Evolutionary conservation across 2,797 vertebrate genomes (phyloP), one percentile per base, ranked within the genome.

Genomic region (Selene dorsalis): DNA sequence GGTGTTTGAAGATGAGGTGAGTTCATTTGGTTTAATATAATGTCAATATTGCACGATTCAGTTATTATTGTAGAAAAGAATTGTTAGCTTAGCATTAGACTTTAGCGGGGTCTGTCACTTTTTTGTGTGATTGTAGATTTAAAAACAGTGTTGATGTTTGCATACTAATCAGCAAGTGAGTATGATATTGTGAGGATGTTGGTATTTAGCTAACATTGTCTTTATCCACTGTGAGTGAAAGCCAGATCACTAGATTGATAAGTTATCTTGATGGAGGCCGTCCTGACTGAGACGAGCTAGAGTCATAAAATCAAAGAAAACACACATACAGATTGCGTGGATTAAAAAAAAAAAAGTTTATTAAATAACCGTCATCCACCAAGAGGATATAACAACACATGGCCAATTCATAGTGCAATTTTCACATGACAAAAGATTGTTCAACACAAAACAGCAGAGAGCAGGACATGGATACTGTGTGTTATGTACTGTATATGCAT

Each of bases 291-390:
- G 39, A 48, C 18, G 18, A 63, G 7, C 53, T 48, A 3, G 9
- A 2, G 7, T 64, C n/a, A 26, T 8, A 48, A 24, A 67, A 58
- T 43, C 0, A 17, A 64, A 76, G 62, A 28, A 55, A 76, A 69
- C 28, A 82, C 26, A 41, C 22, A 2, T 10, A 72, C 43, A 65
- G 24, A 61, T 14, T 17, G 28, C 35, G 24, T 83, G 24, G 67
- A 59, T 82, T 17, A 45, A 77, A 58, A 72, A 76, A 78, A 62
- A 75, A 72, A 81, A 61, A 0, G 58, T 90, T 92, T 90, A 91
- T 88, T 90, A 85, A 87, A 84, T 90, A 79, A 70, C 59, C 53
- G 16, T 82, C 79, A 59, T 80, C 74, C 60, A 78, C 41, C 43
- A 75, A 82, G 76, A 80, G 39, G 71, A 82, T 80, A 69, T 77